Conservation (phyloP, 1,140 invertebrate genomes). For the Micrasema longulum region DNA sequence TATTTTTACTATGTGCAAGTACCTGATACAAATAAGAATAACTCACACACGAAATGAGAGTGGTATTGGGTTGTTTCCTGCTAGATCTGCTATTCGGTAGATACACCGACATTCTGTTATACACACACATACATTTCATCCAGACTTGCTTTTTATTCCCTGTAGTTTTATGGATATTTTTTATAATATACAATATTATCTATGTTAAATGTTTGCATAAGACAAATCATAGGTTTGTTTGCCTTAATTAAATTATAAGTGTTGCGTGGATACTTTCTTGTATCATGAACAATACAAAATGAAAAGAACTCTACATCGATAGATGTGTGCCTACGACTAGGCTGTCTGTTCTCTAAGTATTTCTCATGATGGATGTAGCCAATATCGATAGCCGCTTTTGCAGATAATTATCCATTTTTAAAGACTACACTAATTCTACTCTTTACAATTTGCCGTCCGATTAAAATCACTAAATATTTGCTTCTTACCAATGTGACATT, state of each 20-base stretch:
- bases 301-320: constrained; percentile 49
- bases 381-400: constrained; percentile 21
- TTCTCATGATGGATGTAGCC: constrained; percentile 10
- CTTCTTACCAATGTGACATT: constrained; percentile 40
- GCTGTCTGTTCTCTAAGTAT: constrained; percentile 29
- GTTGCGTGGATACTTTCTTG: constrained; percentile 41
- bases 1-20: constrained; percentile 25
- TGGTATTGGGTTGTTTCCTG: background rate
- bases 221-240: constrained; percentile 50
- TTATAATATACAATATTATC: background rate
- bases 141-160: background rate
- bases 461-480: constrained; percentile 9
- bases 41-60: constrained; percentile 5
- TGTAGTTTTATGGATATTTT: constrained; percentile 5
- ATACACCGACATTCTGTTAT: too few species aligned
- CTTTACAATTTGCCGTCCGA: constrained; percentile 43
- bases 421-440: background rate
- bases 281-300: constrained; percentile 35
- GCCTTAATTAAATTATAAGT: constrained; percentile 47
- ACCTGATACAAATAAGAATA: constrained; percentile 33
- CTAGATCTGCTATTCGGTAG: too few species aligned
- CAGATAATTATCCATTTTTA: constrained; percentile 7
- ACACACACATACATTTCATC: background rate
- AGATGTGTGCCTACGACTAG: constrained; percentile 46
- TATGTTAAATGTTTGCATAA: constrained; percentile 36